Conservation (phyloP, 2,113 vertebrate species). For the Echinops telfairi region DNA sequence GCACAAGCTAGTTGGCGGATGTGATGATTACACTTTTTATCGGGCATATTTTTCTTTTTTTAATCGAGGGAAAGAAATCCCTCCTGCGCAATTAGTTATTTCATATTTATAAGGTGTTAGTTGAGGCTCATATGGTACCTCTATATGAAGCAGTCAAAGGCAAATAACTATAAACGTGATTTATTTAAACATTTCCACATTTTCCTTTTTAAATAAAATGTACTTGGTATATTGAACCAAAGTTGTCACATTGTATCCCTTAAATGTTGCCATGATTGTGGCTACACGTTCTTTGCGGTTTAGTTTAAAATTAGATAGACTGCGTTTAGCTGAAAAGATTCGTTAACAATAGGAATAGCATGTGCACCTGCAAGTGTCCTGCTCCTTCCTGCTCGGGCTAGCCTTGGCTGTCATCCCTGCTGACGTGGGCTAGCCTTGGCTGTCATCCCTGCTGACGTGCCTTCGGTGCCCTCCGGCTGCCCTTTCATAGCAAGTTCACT, state of each 20-base stretch:
- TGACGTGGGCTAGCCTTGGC: background rate
- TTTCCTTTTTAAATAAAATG: conserved; percentile 64
- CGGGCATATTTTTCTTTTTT: conserved; percentile 71
- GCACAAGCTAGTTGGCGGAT: background rate
- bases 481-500: background rate
- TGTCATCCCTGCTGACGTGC: background rate
- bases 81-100: conserved; percentile 67
- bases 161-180: conserved; percentile 68
- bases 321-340: conserved; percentile 38
- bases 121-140: conserved; percentile 67
- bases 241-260: conserved; percentile 65
- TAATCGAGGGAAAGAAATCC: conserved; percentile 51
- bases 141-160: conserved; percentile 64
- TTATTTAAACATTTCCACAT: conserved; percentile 71
- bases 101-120: conserved; percentile 70
- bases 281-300: conserved; percentile 54
- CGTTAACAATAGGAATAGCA: conserved; percentile 41
- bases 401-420: background rate
- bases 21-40: conserved; percentile 58
- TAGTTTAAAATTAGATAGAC: conserved; percentile 57
- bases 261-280: conserved; percentile 51
- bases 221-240: conserved; percentile 51
- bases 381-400: background rate
- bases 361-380: background rate
- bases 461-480: background rate